A percentile compares a stretch with the other conserved stretches of the same genome.
phyloP scores from a whole-genome alignment of 2,797 vertebrate species.

The Synanceia verrucosa region DNA sequence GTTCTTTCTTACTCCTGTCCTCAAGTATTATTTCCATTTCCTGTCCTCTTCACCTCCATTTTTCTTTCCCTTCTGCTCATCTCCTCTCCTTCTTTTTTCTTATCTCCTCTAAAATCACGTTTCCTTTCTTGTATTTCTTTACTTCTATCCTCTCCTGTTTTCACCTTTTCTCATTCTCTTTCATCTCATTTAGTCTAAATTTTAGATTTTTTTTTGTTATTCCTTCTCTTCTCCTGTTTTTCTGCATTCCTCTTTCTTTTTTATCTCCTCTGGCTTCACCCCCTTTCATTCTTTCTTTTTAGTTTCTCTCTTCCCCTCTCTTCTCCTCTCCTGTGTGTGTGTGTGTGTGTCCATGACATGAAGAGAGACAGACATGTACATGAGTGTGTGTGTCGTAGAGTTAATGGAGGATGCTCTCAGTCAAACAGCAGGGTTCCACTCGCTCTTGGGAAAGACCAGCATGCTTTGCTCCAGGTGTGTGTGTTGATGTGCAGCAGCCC shows the following conservation, averaged over 20 bases:
- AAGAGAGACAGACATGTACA: slow-evolving; percentile 19
- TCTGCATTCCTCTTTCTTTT: background rate
- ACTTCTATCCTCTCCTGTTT: background rate
- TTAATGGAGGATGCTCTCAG: slow-evolving; percentile 71
- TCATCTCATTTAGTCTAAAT: background rate
- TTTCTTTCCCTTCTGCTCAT: background rate
- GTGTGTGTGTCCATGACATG: slow-evolving; percentile 23
- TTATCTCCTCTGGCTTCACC: background rate
- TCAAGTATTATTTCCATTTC: background rate
- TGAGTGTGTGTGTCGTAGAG: slow-evolving; percentile 48
- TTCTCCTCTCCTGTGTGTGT: background rate
- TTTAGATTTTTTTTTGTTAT: background rate
- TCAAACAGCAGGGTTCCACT: slow-evolving; percentile 50
- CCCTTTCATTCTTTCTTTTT: background rate
- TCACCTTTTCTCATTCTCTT: background rate
- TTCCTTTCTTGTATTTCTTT: background rate
- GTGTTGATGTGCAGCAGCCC: slow-evolving; percentile 29
- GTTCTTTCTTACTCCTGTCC: background rate
- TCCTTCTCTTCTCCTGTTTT: background rate
- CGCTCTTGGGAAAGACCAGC: slow-evolving; percentile 52
- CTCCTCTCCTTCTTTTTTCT: background rate
- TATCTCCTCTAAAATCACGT: too few relatives aligned
- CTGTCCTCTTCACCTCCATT: background rate
- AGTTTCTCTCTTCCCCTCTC: background rate
- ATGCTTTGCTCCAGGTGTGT: slow-evolving; percentile 62